Evolutionary conservation across 2,113 vertebrate genomes (phyloP).

Genomic region (Ophthalmotilapia sp.): DNA sequence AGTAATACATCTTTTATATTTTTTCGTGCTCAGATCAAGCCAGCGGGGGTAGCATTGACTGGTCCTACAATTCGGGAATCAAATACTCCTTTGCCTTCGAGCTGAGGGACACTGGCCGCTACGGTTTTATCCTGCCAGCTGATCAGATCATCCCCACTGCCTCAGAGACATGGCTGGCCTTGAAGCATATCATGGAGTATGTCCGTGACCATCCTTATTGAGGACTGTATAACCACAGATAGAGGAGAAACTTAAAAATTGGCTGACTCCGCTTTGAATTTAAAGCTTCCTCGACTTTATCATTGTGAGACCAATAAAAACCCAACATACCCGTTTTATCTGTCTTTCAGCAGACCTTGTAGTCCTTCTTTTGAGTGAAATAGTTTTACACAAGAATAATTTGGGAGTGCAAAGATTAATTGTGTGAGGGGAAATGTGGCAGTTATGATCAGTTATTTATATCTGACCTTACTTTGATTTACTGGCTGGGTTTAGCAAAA

Average conservation of each 20-base stretch:
- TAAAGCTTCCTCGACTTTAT: neutral
- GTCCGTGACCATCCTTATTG: slow-evolving; percentile 74
- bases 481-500: neutral
- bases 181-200: slow-evolving; percentile 77
- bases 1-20: neutral
- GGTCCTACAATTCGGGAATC: slow-evolving; percentile 78
- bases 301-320: slow-evolving; percentile 22
- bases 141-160: slow-evolving; percentile 84
- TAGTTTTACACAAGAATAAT: neutral
- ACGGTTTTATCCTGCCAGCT: slow-evolving; percentile 83
- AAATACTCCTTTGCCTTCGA: slow-evolving; percentile 85
- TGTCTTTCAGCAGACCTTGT: neutral
- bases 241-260: neutral
- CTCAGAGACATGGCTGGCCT: slow-evolving; percentile 80
- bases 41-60: slow-evolving; percentile 80
- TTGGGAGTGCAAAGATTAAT: neutral
- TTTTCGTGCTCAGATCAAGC: slow-evolving; percentile 69
- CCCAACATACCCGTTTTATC: neutral
- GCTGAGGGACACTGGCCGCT: slow-evolving; percentile 81
- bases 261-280: neutral
- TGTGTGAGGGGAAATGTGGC: neutral
- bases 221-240: neutral
- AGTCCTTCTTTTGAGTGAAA: neutral
- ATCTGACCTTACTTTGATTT: neutral
- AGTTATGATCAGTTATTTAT: too few species aligned